phyloP scores from a whole-genome alignment of 1,140 invertebrate genomes.

The Drosophila sp. region DNA sequence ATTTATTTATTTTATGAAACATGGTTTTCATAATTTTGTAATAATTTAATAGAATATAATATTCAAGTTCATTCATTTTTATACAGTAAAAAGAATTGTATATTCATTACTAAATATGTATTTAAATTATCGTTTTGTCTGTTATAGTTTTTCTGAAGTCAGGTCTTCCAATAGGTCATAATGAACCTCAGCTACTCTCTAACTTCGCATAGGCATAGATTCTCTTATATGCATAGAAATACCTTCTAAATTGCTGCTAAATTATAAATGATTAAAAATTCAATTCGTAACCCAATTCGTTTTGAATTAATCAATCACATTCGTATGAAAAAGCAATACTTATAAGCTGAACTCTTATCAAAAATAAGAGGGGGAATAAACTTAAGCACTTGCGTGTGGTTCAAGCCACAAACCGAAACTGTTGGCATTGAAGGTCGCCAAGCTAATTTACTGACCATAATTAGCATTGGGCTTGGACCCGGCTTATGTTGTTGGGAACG shows the following conservation, averaged over 20 bases:
- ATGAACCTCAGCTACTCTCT: neutral
- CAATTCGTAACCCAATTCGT: slow-evolving; percentile 70
- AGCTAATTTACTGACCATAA: slow-evolving; percentile 73
- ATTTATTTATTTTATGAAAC: neutral
- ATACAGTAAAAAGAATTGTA: no score
- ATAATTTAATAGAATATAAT: no score
- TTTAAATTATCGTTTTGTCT: neutral
- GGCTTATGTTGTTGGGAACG: slow-evolving; percentile 52
- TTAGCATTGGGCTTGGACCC: slow-evolving; percentile 59
- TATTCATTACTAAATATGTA: neutral
- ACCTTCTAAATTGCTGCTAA: slow-evolving; percentile 65
- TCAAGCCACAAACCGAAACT: slow-evolving; percentile 34
- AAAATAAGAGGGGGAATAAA: slow-evolving; percentile 21
- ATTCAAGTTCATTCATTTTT: no score
- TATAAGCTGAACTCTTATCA: slow-evolving; percentile 50
- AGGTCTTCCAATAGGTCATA: neutral
- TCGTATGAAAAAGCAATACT: slow-evolving; percentile 14
- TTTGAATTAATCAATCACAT: slow-evolving; percentile 78
- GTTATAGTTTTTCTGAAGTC: neutral
- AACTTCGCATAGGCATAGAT: neutral
- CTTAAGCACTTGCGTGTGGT: slow-evolving; percentile 49
- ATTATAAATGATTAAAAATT: slow-evolving; percentile 74
- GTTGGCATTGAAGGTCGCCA: slow-evolving; percentile 66
- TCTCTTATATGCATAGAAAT: neutral
- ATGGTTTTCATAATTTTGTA: no score